Conservation (phyloP, 2,797 vertebrate species). For the Otus scops region DNA sequence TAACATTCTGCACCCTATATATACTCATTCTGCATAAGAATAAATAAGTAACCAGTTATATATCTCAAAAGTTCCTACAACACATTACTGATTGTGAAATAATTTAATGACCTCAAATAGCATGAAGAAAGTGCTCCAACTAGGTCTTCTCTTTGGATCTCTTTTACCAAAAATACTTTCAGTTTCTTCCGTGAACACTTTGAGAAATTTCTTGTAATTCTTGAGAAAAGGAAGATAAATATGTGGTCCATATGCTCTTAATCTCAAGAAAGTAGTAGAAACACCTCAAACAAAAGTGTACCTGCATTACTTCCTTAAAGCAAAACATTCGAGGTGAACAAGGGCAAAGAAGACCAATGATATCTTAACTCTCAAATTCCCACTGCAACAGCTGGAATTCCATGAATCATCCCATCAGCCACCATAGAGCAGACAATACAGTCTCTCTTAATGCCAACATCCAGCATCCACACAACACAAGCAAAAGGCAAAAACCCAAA, state of each 20-base stretch:
- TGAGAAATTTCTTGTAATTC: neutral
- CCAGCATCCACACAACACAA: neutral
- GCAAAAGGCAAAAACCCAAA: neutral
- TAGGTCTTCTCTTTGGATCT: neutral
- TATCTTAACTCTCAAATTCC: neutral
- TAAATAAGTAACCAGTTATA: neutral
- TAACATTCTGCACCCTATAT: neutral
- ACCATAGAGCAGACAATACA: neutral
- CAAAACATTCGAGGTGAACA: neutral
- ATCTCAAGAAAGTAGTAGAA: neutral
- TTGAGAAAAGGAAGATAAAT: neutral
- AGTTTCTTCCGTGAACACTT: neutral
- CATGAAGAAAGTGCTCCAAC: neutral
- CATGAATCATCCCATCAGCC: conserved; percentile 18
- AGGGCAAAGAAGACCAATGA: neutral
- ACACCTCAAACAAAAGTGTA: neutral
- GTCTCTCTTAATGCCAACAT: neutral
- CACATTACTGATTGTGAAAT: neutral
- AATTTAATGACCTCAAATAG: neutral
- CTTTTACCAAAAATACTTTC: neutral
- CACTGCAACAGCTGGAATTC: conserved; percentile 2
- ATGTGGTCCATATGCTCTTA: neutral
- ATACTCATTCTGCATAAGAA: neutral
- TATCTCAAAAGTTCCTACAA: neutral
- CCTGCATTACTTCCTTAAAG: neutral